These are phyloP conservation scores for Nymphicus hollandicus DNA, from an alignment of 2,113 vertebrate genomes.

Conservation along the genomic window DNA sequence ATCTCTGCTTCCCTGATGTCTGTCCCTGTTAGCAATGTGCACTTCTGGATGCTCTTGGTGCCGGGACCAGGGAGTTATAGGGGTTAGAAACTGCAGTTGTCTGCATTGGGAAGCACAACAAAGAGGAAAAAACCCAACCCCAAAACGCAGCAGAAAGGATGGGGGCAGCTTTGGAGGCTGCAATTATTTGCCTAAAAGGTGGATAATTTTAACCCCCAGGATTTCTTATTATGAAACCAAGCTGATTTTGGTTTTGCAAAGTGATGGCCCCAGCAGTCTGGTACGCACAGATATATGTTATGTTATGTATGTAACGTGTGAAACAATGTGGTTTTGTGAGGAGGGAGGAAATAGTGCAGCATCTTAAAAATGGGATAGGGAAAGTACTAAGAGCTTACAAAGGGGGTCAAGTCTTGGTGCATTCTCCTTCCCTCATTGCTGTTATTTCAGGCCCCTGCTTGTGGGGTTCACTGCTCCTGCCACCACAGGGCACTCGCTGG, in stretches of 20 bases:
- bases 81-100: neutral
- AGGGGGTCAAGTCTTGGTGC: neutral
- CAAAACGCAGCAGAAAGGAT: neutral
- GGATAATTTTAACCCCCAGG: neutral
- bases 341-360: neutral
- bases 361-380: neutral
- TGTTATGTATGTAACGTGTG: fast-evolving
- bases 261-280: neutral
- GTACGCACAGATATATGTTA: fast-evolving
- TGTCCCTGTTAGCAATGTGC: fast-evolving
- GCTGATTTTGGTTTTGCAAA: neutral
- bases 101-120: neutral
- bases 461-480: neutral
- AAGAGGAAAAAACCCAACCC: fast-evolving
- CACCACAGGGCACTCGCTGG: fast-evolving
- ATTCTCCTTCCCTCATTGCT: fast-evolving
- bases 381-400: neutral
- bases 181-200: neutral
- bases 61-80: neutral
- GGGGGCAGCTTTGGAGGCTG: neutral
- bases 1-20: neutral
- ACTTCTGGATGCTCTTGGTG: fast-evolving
- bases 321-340: neutral
- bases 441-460: neutral
- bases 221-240: neutral